Evolutionary conservation across 2,888 invertebrate genomes (phyloP).

Genomic region (Tenthredo mesomela): DNA sequence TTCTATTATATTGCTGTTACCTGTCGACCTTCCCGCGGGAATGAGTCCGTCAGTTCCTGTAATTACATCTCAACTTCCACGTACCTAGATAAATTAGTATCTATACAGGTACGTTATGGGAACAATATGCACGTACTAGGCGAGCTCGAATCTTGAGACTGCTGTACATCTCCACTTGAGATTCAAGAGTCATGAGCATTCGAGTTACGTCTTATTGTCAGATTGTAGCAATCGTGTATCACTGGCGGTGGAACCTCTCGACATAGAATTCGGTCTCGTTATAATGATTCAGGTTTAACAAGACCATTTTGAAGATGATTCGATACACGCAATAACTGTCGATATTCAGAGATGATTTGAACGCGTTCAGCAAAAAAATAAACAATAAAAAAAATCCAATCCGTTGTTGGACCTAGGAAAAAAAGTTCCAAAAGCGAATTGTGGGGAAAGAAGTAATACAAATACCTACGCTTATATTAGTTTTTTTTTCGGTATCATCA

Average conservation of each 20-base stretch:
- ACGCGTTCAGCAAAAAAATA: too few species aligned
- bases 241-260: not conserved
- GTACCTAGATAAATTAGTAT: not conserved
- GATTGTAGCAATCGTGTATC: not conserved
- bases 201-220: not conserved
- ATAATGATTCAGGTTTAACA: not conserved
- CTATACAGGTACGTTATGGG: not conserved
- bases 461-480: not conserved
- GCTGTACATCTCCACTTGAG: not conserved
- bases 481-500: not conserved
- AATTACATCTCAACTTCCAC: constrained; percentile 18
- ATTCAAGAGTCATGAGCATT: not conserved
- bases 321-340: not conserved
- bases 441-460: not conserved
- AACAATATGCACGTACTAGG: not conserved
- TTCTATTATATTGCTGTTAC: constrained; percentile 1
- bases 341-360: not conserved
- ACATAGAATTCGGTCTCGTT: not conserved
- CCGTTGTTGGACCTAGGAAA: not conserved
- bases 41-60: not conserved
- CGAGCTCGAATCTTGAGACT: constrained; percentile 7
- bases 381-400: not conserved
- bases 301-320: not conserved
- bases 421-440: not conserved
- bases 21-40: not conserved